Percentiles rank a stretch among this genome's conserved stretches.
Conservation (phyloP, 1,140 invertebrate genomes). For the Calliopsis andreniformis region DNA sequence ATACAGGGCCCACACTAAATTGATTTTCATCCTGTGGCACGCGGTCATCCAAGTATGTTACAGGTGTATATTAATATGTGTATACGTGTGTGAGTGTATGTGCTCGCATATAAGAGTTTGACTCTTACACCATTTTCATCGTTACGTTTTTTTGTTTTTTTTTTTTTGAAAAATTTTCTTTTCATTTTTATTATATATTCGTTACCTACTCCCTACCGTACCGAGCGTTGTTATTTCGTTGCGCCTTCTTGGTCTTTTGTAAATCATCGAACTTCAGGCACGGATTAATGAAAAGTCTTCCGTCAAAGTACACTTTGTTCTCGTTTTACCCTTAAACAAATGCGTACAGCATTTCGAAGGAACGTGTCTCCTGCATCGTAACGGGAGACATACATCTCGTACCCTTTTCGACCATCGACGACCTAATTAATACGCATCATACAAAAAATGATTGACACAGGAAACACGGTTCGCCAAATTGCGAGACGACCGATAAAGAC, state of each 20-base stretch:
- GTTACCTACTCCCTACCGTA: constrained; percentile 32
- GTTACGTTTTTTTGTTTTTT: neutral
- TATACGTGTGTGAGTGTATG: neutral
- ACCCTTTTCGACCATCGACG: constrained; percentile 8
- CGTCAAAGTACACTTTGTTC: constrained; percentile 13
- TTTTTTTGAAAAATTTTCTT: neutral
- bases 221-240: constrained; percentile 44
- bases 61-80: constrained; percentile 16
- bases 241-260: constrained; percentile 44
- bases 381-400: neutral
- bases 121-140: constrained; percentile 21
- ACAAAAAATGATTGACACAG: neutral
- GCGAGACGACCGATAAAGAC: neutral
- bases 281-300: constrained; percentile 27
- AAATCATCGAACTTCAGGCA: constrained; percentile 43
- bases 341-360: neutral
- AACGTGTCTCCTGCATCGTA: neutral
- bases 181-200: constrained; percentile 14
- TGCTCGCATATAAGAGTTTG: constrained; percentile 25
- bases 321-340: too few species aligned
- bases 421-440: too few species aligned
- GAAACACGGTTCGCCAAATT: neutral
- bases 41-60: constrained; percentile 74
- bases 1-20: constrained; percentile 79
- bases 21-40: constrained; percentile 79